Conservation (phyloP, 2,113 vertebrate genomes). For the Indicator maculatus region DNA sequence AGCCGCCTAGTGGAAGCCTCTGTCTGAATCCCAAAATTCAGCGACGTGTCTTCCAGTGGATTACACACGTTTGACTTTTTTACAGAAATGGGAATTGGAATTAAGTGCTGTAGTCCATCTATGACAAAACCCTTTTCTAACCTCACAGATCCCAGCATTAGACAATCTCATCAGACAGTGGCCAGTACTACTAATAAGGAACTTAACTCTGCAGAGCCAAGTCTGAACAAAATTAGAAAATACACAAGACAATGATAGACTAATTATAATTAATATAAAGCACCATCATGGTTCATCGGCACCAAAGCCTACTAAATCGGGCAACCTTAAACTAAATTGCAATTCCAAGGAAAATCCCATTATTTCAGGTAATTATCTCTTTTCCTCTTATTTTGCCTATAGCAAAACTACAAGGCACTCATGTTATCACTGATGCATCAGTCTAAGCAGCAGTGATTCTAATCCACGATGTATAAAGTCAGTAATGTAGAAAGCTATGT, state of each 20-base stretch:
- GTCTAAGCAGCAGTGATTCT: background rate
- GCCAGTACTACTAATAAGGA: background rate
- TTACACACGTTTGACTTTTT: background rate
- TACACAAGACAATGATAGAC: background rate
- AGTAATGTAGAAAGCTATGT: background rate
- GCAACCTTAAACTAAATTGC: background rate
- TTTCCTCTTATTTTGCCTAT: background rate
- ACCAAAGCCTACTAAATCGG: background rate
- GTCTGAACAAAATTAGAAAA: background rate
- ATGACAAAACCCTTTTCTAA: background rate
- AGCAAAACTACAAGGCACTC: background rate
- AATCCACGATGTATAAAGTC: background rate
- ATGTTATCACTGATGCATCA: background rate
- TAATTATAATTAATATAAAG: background rate
- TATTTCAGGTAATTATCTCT: background rate
- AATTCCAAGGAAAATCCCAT: background rate
- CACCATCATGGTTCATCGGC: background rate
- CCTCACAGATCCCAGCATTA: background rate
- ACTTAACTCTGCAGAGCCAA: background rate
- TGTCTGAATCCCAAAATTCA: background rate
- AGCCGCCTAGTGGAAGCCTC: slow-evolving; percentile 42
- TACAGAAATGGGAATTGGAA: background rate
- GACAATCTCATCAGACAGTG: background rate
- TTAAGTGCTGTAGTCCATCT: background rate
- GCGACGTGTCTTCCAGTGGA: accelerated